phyloP scores from a whole-genome alignment of 30 jellyfish, hydroid and myxozoan genomes.

The Aurelia aurita complex sp. Pacific region DNA sequence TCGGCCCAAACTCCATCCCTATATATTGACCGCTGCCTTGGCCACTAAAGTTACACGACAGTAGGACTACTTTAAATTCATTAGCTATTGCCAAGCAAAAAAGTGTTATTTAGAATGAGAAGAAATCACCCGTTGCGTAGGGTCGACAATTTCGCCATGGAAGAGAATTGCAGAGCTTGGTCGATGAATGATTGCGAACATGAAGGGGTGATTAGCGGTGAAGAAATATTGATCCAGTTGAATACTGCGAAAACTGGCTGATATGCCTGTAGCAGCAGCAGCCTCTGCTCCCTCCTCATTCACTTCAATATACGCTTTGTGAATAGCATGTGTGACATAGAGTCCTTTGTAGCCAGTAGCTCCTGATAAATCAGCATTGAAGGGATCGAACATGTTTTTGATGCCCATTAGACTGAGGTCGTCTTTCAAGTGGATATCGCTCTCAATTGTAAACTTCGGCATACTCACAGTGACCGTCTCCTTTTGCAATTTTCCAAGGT shows the following conservation, averaged over 20 bases:
- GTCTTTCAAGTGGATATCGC: conserved; percentile 54
- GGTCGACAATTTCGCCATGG: conserved; percentile 63
- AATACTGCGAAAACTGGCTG: conserved; percentile 49
- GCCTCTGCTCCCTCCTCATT: conserved; percentile 82
- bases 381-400: conserved; percentile 54
- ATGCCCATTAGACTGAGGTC: conserved; percentile 53
- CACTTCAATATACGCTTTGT: conserved; percentile 66
- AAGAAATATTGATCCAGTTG: background rate
- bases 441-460: conserved; percentile 57
- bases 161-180: conserved; percentile 47
- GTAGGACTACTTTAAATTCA: too few species aligned
- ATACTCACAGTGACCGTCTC: conserved; percentile 23
- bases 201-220: conserved; percentile 58
- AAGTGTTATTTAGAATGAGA: background rate
- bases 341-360: conserved; percentile 50
- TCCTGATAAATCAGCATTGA: conserved; percentile 56
- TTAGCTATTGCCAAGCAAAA: too few species aligned
- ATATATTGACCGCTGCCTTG: too few species aligned
- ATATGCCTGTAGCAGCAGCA: conserved; percentile 75
- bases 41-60: too few species aligned
- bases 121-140: conserved; percentile 21
- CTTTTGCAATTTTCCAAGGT: conserved; percentile 10
- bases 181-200: conserved; percentile 48
- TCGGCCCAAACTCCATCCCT: too few species aligned
- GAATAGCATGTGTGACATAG: conserved; percentile 68